A percentile compares a stretch with the other conserved stretches of the same genome.
phyloP scores from a whole-genome alignment of 1,140 invertebrate genomes.

The Drosophila burlai region DNA sequence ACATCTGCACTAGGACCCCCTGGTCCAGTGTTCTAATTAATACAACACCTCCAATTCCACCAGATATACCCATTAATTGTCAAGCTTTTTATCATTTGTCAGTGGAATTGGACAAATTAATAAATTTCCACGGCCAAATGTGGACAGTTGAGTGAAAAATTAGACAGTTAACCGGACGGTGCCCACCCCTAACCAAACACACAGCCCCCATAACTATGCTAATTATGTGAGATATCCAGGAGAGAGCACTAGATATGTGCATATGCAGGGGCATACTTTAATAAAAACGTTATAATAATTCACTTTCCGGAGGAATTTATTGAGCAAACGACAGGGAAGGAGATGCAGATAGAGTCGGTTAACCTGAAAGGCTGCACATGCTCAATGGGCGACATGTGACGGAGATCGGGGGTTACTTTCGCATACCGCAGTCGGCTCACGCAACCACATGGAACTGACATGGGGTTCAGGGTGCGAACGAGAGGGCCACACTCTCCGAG shows the following conservation, averaged over 20 bases:
- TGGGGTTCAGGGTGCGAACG: constrained; percentile 28
- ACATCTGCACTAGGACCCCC: constrained; percentile 19
- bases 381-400: constrained; percentile 76
- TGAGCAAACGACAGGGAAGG: constrained; percentile 33
- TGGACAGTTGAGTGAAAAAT: constrained; percentile 82
- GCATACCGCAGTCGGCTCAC: constrained; percentile 50
- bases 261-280: constrained; percentile 55
- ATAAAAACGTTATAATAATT: constrained; percentile 84
- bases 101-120: constrained; percentile 79
- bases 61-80: constrained; percentile 62
- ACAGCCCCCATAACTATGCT: constrained; percentile 71
- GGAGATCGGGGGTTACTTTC: constrained; percentile 55
- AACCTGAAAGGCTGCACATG: constrained; percentile 81
- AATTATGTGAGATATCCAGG: constrained; percentile 69
- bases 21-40: constrained; percentile 66
- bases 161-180: constrained; percentile 60
- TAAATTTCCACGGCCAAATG: constrained; percentile 76
- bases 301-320: constrained; percentile 75
- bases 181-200: constrained; percentile 36
- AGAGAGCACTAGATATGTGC: constrained; percentile 14
- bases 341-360: constrained; percentile 38
- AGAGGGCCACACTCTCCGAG: constrained; percentile 5
- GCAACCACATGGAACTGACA: constrained; percentile 68
- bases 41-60: constrained; percentile 62
- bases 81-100: constrained; percentile 82